Percentiles rank a stretch among this genome's conserved stretches.
phyloP scores from a whole-genome alignment of 2,888 invertebrate genomes.

The Drosophila borborema region DNA sequence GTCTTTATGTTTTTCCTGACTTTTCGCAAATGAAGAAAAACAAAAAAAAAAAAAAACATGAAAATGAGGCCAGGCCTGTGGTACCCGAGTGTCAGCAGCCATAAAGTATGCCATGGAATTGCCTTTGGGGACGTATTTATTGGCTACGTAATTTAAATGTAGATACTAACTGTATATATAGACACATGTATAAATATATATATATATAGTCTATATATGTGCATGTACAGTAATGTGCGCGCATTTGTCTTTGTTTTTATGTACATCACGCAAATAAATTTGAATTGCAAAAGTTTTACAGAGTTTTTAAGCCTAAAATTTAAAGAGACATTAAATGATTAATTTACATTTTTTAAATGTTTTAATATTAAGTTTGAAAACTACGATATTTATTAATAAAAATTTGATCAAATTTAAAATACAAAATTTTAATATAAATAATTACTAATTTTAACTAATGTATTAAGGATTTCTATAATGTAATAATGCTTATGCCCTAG shows the following conservation, averaged over 20 bases:
- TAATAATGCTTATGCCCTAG: background rate
- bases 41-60: background rate
- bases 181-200: background rate
- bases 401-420: background rate
- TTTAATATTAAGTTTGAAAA: no score
- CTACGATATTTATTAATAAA: no score
- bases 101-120: constrained; percentile 62
- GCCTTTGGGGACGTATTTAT: constrained; percentile 55
- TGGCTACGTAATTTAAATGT: constrained; percentile 51
- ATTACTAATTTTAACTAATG: background rate
- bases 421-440: no score
- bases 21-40: background rate
- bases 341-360: background rate
- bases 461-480: no score
- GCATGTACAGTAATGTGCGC: constrained; percentile 7
- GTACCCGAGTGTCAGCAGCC: constrained; percentile 52
- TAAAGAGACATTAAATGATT: background rate
- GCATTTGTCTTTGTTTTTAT: constrained; percentile 56
- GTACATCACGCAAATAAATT: constrained; percentile 41
- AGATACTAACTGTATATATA: constrained; percentile 2
- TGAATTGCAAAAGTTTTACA: constrained; percentile 18
- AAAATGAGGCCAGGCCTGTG: constrained; percentile 29
- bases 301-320: background rate
- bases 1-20: background rate
- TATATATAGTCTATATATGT: constrained; percentile 1